Evolutionary conservation across 2,888 invertebrate species (phyloP), one percentile per base, ranked within the genome.

Genomic region (Hirudinaria manillensis): DNA sequence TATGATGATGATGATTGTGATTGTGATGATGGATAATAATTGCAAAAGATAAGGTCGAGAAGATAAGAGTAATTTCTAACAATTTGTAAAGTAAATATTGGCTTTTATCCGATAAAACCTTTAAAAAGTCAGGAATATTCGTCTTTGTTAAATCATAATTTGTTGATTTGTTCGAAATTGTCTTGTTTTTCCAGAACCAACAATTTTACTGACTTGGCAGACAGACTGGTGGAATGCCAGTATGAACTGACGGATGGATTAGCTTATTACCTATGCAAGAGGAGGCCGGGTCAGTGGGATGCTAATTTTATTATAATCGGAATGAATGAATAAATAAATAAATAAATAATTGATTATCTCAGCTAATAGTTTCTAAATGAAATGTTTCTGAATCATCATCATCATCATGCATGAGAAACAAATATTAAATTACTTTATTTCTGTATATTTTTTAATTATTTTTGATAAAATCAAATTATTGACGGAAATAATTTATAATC

Each of bases 191-290:
- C 34, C 71, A 76, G 77, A 78, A 82, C 82, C 55, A 91, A 92
- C 80, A 92, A 92, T 45, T 91, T 93, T 86, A 88, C 88, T 75
- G 92, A 92, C 80, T 88, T 96, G 72, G 90, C 91, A 1, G 91
- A 92, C 78, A 89, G 95, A 75, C 87, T 97, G 81, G 87, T 90
- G 45, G 94, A 95, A 86, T 90, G 92, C 81, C 92, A 94, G 86
- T 96, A 93, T 87, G 95, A 96, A 87, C 90, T 97, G 0, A 94
- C 95, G 21, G 97, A 98, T 86, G 90, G 93, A 78, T 89, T 99
- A 80, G 92, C 93, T 45, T 90, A 91, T 86, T 96, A 92, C 88
- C 88, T 98, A 81, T 93, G 93, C 82, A 91, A 92, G 76, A 89
- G 91, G 81, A 91, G 91, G 84, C 94, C 96, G 78, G 84, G 84